Evolutionary conservation across 1,140 invertebrate genomes (phyloP), one percentile per base, ranked within the genome.

Genomic region (Sipha flava): DNA sequence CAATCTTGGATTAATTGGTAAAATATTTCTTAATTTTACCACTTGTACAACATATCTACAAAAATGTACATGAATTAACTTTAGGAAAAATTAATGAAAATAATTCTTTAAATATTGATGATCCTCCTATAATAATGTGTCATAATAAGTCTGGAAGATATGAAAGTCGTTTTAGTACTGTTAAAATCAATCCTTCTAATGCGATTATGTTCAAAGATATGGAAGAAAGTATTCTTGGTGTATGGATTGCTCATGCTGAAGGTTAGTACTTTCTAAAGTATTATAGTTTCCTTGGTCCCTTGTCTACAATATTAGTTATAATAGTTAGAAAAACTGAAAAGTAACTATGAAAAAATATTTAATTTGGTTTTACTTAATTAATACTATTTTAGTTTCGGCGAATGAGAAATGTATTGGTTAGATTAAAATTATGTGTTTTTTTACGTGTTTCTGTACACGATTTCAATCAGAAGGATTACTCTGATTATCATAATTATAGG

Each of bases 191-290:
- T 57, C 87, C 89, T 82, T 90, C 90, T 26, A 89, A 91, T 2
- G 86, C 94, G 0, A 92, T 98, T 12, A 96, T 98, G 95, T 87
- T 98, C 68, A 85, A 88, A 82, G 94, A 90, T 6, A 97, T 99
- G 96, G 89, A 92, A 79, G 91, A 89, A 9, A 92, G 92, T 4
- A 87, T 92, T 0, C 87, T 98, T 31, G 97, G 97, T 16, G 92
- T 98, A 81, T 99, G 97, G 97, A 90, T 96, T 31, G 95, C 96
- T n/a, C 97, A 99, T 84, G 97, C 95, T 4, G 97, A 99, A 89
- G 97, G 97, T 83, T 88, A 89, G n/a, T n/a, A n/a, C n/a, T 81
- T 91, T 79, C 9, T 21, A 21, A 3, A 9, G 3, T 9, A 21
- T 21, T 79, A 45, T 49, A 14, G 49, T 49, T 77, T 57, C 57